Conservation (phyloP, 2,888 invertebrate species). For the Drosophila nigricruria region DNA sequence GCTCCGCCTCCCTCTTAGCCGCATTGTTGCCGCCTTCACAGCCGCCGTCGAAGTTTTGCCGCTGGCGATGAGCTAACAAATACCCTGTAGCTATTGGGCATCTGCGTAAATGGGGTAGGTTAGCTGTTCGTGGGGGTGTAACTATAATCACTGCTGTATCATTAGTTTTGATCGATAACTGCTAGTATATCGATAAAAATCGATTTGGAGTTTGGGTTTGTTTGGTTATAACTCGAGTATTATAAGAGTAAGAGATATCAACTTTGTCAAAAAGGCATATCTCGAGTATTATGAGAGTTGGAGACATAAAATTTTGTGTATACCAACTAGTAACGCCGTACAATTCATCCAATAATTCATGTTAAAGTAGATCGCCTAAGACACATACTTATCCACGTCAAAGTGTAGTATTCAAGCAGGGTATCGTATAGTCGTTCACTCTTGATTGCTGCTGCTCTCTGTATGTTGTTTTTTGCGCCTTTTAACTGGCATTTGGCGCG, state of each 20-base stretch:
- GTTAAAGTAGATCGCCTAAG: neutral
- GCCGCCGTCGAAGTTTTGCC: slow-evolving; percentile 9
- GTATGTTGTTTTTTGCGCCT: slow-evolving; percentile 17
- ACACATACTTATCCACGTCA: neutral
- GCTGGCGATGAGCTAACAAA: slow-evolving; percentile 67
- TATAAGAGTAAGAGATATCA: neutral
- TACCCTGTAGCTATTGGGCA: slow-evolving; percentile 1
- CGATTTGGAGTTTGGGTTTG: neutral
- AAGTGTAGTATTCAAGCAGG: neutral
- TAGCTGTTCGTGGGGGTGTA: neutral
- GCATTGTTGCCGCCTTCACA: slow-evolving; percentile 45
- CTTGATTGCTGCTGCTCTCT: neutral
- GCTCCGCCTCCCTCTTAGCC: slow-evolving; percentile 32
- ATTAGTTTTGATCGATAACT: neutral
- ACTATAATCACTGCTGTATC: neutral
- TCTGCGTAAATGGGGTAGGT: neutral
- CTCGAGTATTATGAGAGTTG: neutral
- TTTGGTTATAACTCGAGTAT: neutral
- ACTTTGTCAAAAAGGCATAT: neutral
- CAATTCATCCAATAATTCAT: neutral
- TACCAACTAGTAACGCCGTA: neutral
- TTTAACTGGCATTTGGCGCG: slow-evolving; percentile 73
- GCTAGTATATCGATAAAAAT: neutral
- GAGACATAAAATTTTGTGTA: neutral
- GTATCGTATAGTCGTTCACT: neutral